Percentiles rank a stretch among this genome's conserved stretches.
Conservation (phyloP, 2,888 invertebrate genomes). For the Notodonta ziczac region DNA sequence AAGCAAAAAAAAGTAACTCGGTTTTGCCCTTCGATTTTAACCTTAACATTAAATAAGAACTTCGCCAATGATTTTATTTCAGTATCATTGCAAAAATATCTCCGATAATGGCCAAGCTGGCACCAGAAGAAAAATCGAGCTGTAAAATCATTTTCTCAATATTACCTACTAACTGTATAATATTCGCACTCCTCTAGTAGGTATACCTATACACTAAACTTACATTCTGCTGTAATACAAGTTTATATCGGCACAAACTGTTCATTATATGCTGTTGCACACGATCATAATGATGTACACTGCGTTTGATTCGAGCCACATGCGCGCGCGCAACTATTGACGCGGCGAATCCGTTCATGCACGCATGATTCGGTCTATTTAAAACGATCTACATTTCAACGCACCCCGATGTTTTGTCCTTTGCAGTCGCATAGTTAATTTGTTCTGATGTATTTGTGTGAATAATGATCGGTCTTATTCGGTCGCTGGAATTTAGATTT, state of each 20-base stretch:
- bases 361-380: slow-evolving; percentile 12
- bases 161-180: no score
- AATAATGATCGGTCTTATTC: slow-evolving; percentile 1
- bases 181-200: not conserved
- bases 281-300: slow-evolving; percentile 8
- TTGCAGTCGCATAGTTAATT: slow-evolving; percentile 8
- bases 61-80: no score
- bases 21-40: no score
- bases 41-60: no score
- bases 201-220: not conserved
- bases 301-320: slow-evolving; percentile 18
- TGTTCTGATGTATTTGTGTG: slow-evolving; percentile 6
- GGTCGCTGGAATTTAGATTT: slow-evolving; percentile 5
- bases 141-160: no score
- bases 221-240: not conserved
- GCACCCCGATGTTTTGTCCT: slow-evolving; percentile 7
- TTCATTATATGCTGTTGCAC: slow-evolving; percentile 5
- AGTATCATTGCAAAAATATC: no score
- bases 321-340: slow-evolving; percentile 10
- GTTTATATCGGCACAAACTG: slow-evolving; percentile 6
- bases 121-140: no score
- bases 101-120: no score
- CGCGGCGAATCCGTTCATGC: slow-evolving; percentile 7
- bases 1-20: no score
- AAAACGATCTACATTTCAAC: slow-evolving; percentile 13